Evolutionary conservation across 37 sponge, comb jelly and placozoan genomes (phyloP), one percentile per base, ranked within the genome.

Genomic region (Halisarca cf. caerulea): DNA sequence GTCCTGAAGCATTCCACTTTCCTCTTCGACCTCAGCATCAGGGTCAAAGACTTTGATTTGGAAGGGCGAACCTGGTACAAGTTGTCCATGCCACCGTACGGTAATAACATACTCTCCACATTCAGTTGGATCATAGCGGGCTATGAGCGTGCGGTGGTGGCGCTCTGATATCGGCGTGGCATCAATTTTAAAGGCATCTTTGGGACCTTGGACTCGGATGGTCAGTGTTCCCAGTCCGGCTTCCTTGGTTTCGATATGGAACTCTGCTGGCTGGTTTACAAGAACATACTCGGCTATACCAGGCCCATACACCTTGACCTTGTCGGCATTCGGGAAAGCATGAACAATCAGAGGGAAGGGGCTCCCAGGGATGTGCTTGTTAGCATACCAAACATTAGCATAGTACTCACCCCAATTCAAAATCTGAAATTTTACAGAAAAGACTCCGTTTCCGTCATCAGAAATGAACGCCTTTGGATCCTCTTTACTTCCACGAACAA

Each of bases 191-290:
- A 92, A 95, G 2, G 96, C 89, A 51, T 93, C 94, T 55, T 92
- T 92, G 7, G 93, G 51, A 1, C 96, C 96, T 28, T 92, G 94
- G 59, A 96, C 93, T 4, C 87, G 64, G 25, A 96, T 86, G 44
- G 90, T 82, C 57, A 96, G 82, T 3, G 91, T 92, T 8, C 96
- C 96, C 23, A 96, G 61, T 44, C 96, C 96, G 28, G 96, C 96
- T 58, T 92, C 40, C 78, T 88, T 88, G 30, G 96, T 92, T 32
- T 96, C 94, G 17, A 96, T 86, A 36, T 59, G 82, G 81, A 96
- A 92, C 87, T 93, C 84, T 24, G 88, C 94, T 61, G 81, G 55
- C 11, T 80, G 51, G 44, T 57, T 58, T 87, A 88, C 41, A 84
- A 33, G 32, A 58, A 83, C 42, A 82, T 83, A 87, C 83, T 82